Evolutionary conservation across 1,140 invertebrate species (phyloP).

Genomic region (Drosophila nebulosa): DNA sequence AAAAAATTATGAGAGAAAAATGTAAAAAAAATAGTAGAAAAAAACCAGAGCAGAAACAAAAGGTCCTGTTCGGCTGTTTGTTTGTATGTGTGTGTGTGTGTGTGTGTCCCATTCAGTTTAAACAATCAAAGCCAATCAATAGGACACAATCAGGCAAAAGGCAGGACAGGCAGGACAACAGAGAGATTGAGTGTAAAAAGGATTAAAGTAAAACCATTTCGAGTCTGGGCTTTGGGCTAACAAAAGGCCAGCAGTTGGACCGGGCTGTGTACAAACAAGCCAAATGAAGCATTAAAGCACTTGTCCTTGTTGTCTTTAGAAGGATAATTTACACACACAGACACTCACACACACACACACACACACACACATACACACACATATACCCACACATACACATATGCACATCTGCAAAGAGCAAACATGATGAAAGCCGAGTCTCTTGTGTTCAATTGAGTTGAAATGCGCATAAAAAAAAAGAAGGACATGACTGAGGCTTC

Average conservation of each 20-base stretch:
- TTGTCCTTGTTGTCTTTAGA: constrained; percentile 10
- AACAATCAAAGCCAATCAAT: constrained; percentile 26
- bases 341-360: neutral
- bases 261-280: constrained; percentile 12
- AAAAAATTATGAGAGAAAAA: neutral
- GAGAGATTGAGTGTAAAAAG: constrained; percentile 3
- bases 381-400: neutral
- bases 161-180: neutral
- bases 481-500: constrained; percentile 11
- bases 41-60: constrained; percentile 6
- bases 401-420: neutral
- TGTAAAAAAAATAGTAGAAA: neutral
- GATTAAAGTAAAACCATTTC: constrained; percentile 20
- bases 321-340: constrained; percentile 37
- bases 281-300: constrained; percentile 26
- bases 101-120: neutral
- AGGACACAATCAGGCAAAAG: neutral
- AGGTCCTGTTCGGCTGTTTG: neutral
- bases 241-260: constrained; percentile 10
- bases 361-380: neutral
- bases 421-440: constrained; percentile 6
- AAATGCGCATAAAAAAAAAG: constrained; percentile 7
- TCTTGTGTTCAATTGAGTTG: constrained; percentile 13
- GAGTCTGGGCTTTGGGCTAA: constrained; percentile 1
- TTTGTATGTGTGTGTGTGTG: neutral